Evolutionary conservation across 1,140 invertebrate genomes (phyloP), one percentile per base, ranked within the genome.

Genomic region (Brachionus asplanchnoidis): DNA sequence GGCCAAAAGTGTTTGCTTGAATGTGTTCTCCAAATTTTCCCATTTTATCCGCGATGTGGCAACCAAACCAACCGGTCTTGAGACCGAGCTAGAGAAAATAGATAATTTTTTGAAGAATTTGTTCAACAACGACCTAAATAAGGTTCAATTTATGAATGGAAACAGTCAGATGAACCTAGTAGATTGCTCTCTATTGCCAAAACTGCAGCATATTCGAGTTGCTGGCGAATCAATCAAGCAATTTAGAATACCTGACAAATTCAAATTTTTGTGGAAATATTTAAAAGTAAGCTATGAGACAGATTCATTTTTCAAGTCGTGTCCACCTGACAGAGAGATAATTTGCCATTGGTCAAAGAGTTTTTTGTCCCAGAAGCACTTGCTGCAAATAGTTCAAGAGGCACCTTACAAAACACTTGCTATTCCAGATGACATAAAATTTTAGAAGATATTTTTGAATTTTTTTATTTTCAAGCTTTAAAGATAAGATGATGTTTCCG

Each of bases 241-340:
- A 86, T 92, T 92, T 86, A 89, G 91, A 14, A 92, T 93, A 75
- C 92, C 92, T 12, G 85, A 88, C 3, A 87, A 88, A 32, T 89
- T 93, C 40, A 88, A 88, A 7, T 89, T 90, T 36, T 84, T 93
- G 11, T 93, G 92, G 92, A 87, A 88, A n/a, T 93, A 93, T 87
- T 88, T 93, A 42, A 87, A 90, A 32, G 90, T 89, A 12, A 92
- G 92, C 2, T 93, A 93, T 88, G 87, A 88, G 8, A 89, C 90
- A 28, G 90, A 91, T 14, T 89, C 90, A 0, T 93, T 93, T 88
- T 89, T 90, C 44, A 90, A 92, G 85, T 91, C 92, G 7, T 93
- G 92, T 87, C 92, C 93, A 4, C 91, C 92, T 28, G 92, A 93
- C 86, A 92, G 93, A 86, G 90, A 92, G 86, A 92, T 92, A 60